These are phyloP conservation scores for Strigamia transsilvanica DNA, from an alignment of 2,888 invertebrate genomes.

Conservation along the genomic window DNA sequence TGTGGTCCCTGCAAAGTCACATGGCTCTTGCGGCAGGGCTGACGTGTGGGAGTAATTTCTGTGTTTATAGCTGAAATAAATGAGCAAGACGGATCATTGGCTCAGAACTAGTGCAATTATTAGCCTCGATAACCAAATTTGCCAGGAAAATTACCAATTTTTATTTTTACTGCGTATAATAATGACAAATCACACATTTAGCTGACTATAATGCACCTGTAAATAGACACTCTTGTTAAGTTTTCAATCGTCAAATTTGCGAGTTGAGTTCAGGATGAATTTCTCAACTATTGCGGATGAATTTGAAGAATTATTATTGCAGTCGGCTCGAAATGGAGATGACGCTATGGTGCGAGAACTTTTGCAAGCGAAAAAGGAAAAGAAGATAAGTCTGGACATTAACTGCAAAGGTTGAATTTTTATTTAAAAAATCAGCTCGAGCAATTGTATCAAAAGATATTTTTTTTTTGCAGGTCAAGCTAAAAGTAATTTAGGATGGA, in stretches of 20 bases:
- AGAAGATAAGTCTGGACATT: constrained; percentile 70
- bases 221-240: not conserved
- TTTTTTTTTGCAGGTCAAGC: constrained; percentile 67
- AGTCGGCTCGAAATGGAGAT: constrained; percentile 73
- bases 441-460: constrained; percentile 20
- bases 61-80: too few relatives aligned
- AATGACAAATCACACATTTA: not conserved
- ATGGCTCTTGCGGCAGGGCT: too few relatives aligned
- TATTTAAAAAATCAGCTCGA: not conserved
- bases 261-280: not conserved
- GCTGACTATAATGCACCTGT: not conserved
- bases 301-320: constrained; percentile 70
- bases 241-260: not conserved
- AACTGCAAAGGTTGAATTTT: constrained; percentile 71
- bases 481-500: constrained; percentile 75
- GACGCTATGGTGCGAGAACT: constrained; percentile 69
- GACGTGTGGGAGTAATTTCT: too few relatives aligned
- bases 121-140: not conserved
- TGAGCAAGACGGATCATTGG: too few relatives aligned
- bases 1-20: too few relatives aligned
- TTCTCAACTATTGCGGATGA: constrained; percentile 60
- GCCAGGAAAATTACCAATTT: not conserved
- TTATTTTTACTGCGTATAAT: not conserved
- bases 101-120: not conserved
- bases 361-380: constrained; percentile 67